phyloP scores from a whole-genome alignment of 2,888 invertebrate genomes.

The Mythimna loreyi region DNA sequence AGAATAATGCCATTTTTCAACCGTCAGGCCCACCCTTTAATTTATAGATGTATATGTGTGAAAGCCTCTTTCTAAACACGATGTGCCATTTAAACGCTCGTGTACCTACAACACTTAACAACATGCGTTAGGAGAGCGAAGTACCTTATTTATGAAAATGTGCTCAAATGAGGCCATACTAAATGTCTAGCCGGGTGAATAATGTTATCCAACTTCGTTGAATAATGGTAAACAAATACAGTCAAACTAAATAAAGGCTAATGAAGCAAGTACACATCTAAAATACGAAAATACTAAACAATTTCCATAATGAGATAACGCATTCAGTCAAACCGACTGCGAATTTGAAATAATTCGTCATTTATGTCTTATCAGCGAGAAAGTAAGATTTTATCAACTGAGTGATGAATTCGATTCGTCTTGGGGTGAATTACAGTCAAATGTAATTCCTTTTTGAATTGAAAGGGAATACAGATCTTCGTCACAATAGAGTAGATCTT shows the following conservation, averaged over 20 bases:
- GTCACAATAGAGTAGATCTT: conserved; percentile 81
- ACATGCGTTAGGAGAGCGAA: background rate
- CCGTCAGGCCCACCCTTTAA: too few relatives aligned
- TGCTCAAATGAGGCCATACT: conserved; percentile 24
- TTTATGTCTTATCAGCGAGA: conserved; percentile 58
- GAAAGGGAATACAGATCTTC: conserved; percentile 79
- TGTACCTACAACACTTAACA: background rate
- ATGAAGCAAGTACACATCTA: conserved; percentile 39
- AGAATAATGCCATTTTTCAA: too few relatives aligned
- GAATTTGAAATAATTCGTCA: conserved; percentile 62
- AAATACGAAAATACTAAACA: conserved; percentile 55
- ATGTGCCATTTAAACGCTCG: background rate
- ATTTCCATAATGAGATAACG: conserved; percentile 53
- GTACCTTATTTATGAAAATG: conserved; percentile 32
- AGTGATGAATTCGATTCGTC: conserved; percentile 73
- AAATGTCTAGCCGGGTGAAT: conserved; percentile 17
- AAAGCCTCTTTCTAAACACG: background rate
- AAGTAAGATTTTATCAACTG: conserved; percentile 67
- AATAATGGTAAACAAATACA: conserved; percentile 38
- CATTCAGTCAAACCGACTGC: conserved; percentile 45
- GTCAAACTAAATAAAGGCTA: conserved; percentile 31
- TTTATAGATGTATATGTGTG: background rate
- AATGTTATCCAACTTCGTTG: conserved; percentile 6
- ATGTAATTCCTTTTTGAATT: conserved; percentile 80
- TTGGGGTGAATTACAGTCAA: conserved; percentile 77